Conservation (phyloP, 37 sponge, comb jelly and placozoan species). For the Chondrosia reniformis region DNA sequence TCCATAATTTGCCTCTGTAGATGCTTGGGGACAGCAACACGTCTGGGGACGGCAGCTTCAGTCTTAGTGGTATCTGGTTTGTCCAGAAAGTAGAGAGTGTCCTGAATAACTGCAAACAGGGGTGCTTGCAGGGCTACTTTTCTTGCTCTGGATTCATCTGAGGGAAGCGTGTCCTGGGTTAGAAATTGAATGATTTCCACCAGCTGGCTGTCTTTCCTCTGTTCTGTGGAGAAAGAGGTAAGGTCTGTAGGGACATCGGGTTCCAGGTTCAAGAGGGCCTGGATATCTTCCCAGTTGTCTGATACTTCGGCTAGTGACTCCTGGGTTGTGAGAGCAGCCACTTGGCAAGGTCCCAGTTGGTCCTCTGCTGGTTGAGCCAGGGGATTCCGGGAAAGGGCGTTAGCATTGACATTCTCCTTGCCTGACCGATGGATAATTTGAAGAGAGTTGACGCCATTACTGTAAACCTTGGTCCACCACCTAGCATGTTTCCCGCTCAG, state of each 20-base stretch:
- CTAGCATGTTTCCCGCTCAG: constrained; percentile 59
- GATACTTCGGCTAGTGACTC: too few relatives aligned
- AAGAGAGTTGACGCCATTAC: constrained; percentile 36
- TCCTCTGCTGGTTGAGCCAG: neutral
- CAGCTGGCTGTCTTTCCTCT: constrained; percentile 32
- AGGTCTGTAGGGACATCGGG: neutral
- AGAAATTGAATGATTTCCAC: constrained; percentile 19
- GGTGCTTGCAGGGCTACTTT: constrained; percentile 18
- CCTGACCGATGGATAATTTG: constrained; percentile 36
- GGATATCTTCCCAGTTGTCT: neutral
- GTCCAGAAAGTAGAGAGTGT: constrained; percentile 42
- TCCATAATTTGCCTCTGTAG: constrained; percentile 14
- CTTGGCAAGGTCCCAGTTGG: neutral
- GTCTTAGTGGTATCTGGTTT: constrained; percentile 28
- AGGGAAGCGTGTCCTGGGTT: constrained; percentile 22
- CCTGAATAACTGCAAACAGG: constrained; percentile 23
- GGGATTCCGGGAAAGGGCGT: constrained; percentile 32
- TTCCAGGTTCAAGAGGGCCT: neutral
- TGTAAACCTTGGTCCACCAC: constrained; percentile 54
- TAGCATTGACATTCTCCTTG: constrained; percentile 37
- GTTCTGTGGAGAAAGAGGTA: neutral
- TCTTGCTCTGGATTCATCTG: neutral
- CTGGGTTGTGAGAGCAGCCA: neutral
- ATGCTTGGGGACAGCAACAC: constrained; percentile 47
- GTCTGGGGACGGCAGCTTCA: too few relatives aligned